These are phyloP conservation scores for Epizoanthus fatuus DNA, from an alignment of 92 coral and sea anemone genomes.

Conservation along the genomic window DNA sequence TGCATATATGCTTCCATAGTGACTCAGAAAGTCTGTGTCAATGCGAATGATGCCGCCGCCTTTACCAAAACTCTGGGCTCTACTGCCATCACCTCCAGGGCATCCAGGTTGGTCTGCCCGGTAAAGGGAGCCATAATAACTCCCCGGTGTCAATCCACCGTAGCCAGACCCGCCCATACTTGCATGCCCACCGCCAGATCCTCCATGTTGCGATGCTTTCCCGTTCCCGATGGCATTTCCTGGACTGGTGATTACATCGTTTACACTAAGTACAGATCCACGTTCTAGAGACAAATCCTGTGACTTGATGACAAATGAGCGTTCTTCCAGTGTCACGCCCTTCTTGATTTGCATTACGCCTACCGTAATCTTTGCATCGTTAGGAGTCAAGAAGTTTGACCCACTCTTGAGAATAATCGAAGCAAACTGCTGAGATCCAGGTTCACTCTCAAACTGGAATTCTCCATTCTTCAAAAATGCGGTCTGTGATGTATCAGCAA, in stretches of 20 bases:
- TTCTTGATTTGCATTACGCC: constrained; percentile 62
- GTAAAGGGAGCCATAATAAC: constrained; percentile 62
- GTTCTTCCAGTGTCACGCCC: constrained; percentile 59
- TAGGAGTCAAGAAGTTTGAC: constrained; percentile 61
- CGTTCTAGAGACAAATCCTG: constrained; percentile 57
- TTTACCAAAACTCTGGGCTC: constrained; percentile 52
- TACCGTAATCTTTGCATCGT: constrained; percentile 55
- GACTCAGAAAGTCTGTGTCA: constrained; percentile 41
- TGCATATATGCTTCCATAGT: constrained; percentile 64
- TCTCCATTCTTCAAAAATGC: constrained; percentile 39
- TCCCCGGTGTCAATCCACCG: constrained; percentile 23
- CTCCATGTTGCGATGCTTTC: constrained; percentile 33
- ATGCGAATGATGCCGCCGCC: constrained; percentile 73
- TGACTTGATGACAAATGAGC: constrained; percentile 52
- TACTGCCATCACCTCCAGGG: constrained; percentile 69
- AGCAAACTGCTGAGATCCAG: constrained; percentile 76
- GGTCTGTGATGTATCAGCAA: constrained; percentile 69
- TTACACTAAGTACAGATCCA: constrained; percentile 52
- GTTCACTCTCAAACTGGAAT: constrained; percentile 39
- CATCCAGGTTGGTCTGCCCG: constrained; percentile 58
- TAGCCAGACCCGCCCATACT: constrained; percentile 67
- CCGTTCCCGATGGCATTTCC: constrained; percentile 46
- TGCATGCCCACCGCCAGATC: constrained; percentile 73
- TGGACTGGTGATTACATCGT: constrained; percentile 38
- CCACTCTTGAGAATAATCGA: constrained; percentile 71